Evolutionary conservation across 2,888 invertebrate species (phyloP), one percentile per base, ranked within the genome.

Genomic region (Nomada goodeniana): DNA sequence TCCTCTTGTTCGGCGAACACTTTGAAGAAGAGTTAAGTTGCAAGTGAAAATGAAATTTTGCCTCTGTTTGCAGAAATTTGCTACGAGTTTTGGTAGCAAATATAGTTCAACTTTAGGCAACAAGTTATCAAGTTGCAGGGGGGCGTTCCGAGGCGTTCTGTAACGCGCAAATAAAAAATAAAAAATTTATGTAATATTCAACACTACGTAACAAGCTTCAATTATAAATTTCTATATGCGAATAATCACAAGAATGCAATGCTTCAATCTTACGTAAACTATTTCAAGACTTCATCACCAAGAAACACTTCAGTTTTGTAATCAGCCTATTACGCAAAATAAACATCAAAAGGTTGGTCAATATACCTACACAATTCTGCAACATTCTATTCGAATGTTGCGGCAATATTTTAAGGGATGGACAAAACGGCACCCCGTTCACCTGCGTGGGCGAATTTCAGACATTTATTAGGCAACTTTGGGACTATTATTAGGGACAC

Each of bases 401-500:
- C 3, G 60, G 18, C 42, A 23, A 60, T 60, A 18, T n/a, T 47
- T 55, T 50, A 23, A 57, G n/a, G 68, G 29, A 18, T 18, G 55
- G 11, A n/a, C 29, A 26, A 55, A 47, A 29, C 13, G 13, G 42
- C 20, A 36, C 47, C 26, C 63, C 20, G 55, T n/a, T 36, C 44
- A 57, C 55, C 55, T 15, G 11, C 3, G 44, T n/a, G 23, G 11
- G 47, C 67, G 68, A 76, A 82, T 76, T 76, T 76, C 71, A 2
- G 71, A 59, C 71, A 81, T 63, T 73, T 77, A 77, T 73, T 61
- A 60, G 47, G 55, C 64, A 73, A 64, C 44, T 11, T 9, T 7
- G 5, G 44, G 23, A 2, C 69, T 83, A 82, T 83, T 82, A 82
- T 73, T 83, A 82, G 77, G 9, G 3, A 11, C 60, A 29, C 29